phyloP scores from a whole-genome alignment of 2,888 invertebrate species.

The Bhutanitis thaidina region DNA sequence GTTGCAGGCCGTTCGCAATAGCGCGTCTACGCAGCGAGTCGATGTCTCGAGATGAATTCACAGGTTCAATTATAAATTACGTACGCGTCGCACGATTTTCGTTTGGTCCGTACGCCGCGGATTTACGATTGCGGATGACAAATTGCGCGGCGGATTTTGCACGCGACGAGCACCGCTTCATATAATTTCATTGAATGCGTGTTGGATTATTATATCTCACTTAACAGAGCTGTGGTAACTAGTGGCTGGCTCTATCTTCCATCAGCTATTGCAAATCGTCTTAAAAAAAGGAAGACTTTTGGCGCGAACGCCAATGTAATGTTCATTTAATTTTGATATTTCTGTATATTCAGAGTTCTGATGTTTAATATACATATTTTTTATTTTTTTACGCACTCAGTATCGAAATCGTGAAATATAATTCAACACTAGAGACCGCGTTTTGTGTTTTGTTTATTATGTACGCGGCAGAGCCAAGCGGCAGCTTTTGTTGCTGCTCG shows the following conservation, averaged over 20 bases:
- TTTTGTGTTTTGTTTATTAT: too few species aligned
- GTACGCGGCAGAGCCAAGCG: too few species aligned
- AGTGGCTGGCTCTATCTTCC: neutral
- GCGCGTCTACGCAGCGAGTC: constrained; percentile 18
- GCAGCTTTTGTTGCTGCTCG: too few species aligned
- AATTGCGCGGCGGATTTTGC: constrained; percentile 47
- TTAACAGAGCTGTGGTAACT: constrained; percentile 47
- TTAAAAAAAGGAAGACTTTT: too few species aligned
- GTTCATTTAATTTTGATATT: too few species aligned
- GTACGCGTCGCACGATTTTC: constrained; percentile 39
- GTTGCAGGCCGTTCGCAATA: neutral
- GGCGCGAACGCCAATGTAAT: too few species aligned
- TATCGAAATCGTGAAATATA: too few species aligned
- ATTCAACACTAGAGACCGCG: too few species aligned
- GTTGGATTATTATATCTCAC: constrained; percentile 63
- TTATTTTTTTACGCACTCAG: too few species aligned
- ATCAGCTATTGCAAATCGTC: neutral
- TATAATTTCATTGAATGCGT: constrained; percentile 32
- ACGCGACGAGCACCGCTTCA: constrained; percentile 35
- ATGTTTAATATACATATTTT: too few species aligned
- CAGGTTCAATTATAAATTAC: constrained; percentile 48
- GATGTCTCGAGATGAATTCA: constrained; percentile 18
- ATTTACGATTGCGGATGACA: constrained; percentile 48
- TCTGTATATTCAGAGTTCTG: too few species aligned
- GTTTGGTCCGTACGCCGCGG: constrained; percentile 26